Evolutionary conservation across 64 coral and sea anemone genomes (phyloP), one percentile per base, ranked within the genome.

Genomic region (Cladopsammia gracilis): DNA sequence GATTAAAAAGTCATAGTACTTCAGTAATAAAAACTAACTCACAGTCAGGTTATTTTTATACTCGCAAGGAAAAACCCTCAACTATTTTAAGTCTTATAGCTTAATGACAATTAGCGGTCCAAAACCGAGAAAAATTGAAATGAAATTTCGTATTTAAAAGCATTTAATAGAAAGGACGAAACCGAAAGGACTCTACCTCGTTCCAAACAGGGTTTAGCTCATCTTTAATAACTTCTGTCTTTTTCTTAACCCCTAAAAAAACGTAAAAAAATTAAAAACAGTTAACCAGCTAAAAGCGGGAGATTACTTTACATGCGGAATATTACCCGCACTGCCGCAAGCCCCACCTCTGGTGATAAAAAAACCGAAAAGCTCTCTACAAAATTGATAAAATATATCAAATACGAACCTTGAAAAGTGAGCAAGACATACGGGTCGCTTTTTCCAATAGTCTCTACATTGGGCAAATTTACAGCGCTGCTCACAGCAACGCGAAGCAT

Each of bases 151-250:
- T 12, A 15, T 46, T 3, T 3, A 6, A 9, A 0, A 70, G 23
- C 9, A 1, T 16, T 26, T 25, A 4, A 25, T 25, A 69, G 25
- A 23, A 15, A 25, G 5, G 18, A 25, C n/a, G n/a, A 26, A 12
- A 13, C 10, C 43, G 10, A 92, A 47, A 89, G 10, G 44, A 6
- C 19, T 56, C 50, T 86, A 94, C 98, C 94, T 96, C 90, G 58
- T 99, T 96, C 94, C 98, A 99, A 57, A 92, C 91, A 14, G 98
- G 98, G 64, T 99, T 99, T 4, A 99, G 61, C 34, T 99, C 98
- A 76, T 96, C 98, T 75, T 96, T 96, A 64, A 99, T 94, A 51
- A 99, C 98, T 83, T 99, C 98, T 16, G 98, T 99, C 80, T 99
- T 99, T 86, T 99, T 99, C 18, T 96, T 99, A 20, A 94, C 83